Evolutionary conservation across 2,113 vertebrate species (phyloP).

Genomic region (Parus major): DNA sequence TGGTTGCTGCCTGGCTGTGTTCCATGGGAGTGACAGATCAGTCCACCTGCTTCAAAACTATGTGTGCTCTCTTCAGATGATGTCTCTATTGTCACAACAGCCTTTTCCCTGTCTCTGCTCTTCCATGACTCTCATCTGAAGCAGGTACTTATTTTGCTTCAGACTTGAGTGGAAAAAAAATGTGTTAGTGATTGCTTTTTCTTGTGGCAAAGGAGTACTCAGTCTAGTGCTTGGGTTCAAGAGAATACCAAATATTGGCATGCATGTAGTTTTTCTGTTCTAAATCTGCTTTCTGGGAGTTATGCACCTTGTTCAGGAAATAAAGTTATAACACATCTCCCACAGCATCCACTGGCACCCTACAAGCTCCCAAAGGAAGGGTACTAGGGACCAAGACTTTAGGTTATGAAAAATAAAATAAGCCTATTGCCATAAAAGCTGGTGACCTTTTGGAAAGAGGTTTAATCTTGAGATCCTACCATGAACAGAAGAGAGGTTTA

Average conservation of each 20-base stretch:
- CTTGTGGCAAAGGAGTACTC: not conserved
- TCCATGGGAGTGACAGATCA: not conserved
- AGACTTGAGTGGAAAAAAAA: not conserved
- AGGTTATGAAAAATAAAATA: not conserved
- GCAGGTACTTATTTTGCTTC: not conserved
- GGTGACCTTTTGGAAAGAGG: not conserved
- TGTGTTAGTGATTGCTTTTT: not conserved
- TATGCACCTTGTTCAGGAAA: not conserved
- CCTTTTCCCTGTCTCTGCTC: not conserved
- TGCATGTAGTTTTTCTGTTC: not conserved
- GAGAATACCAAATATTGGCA: not conserved
- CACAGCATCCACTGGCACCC: not conserved
- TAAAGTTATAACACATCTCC: not conserved
- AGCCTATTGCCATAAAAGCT: not conserved
- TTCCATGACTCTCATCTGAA: rapidly evolving
- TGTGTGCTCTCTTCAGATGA: not conserved
- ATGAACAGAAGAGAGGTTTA: not conserved
- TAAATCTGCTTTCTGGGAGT: not conserved
- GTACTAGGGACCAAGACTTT: not conserved
- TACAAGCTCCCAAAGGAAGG: not conserved
- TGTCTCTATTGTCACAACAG: not conserved
- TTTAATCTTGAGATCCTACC: not conserved
- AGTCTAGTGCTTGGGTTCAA: not conserved
- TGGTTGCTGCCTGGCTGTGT: not conserved
- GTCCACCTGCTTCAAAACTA: not conserved